Evolutionary conservation across 2,888 invertebrate species (phyloP).

Genomic region (Drosophila basisetae): DNA sequence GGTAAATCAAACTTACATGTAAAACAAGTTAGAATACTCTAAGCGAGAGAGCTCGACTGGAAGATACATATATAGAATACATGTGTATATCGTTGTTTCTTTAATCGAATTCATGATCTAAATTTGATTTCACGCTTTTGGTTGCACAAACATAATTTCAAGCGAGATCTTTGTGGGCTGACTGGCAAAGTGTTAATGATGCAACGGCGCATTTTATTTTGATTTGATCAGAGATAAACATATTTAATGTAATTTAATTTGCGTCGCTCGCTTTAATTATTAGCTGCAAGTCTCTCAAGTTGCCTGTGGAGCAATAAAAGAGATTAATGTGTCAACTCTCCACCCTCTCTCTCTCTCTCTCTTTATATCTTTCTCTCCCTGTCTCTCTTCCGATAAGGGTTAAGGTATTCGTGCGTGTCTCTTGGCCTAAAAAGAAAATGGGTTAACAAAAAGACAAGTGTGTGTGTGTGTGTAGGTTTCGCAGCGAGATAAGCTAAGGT

Average conservation of each 20-base stretch:
- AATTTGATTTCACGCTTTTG: not conserved
- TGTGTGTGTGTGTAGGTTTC: constrained; percentile 43
- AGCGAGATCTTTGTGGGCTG: constrained; percentile 1
- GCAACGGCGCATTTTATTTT: constrained; percentile 40
- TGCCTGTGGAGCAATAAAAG: constrained; percentile 62
- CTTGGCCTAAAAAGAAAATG: constrained; percentile 45
- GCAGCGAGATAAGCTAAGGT: constrained; percentile 48
- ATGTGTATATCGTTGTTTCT: not conserved
- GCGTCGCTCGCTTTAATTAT: constrained; percentile 59
- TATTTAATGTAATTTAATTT: constrained; percentile 39
- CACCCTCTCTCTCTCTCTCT: constrained; percentile 26
- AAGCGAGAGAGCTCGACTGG: not conserved
- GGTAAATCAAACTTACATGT: not conserved
- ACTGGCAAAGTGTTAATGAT: constrained; percentile 40
- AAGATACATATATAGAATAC: not conserved
- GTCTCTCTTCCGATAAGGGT: constrained; percentile 24
- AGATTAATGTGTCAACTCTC: constrained; percentile 60
- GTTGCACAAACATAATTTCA: not conserved
- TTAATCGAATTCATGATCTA: not conserved
- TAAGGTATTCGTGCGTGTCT: constrained; percentile 32
- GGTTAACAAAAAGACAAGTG: constrained; percentile 51
- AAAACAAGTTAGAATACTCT: not conserved
- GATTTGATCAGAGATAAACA: constrained; percentile 46
- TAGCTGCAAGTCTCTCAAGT: constrained; percentile 33
- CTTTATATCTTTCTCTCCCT: constrained; percentile 1